Percentiles rank a stretch among this genome's conserved stretches.
Evolutionary conservation across 2,797 vertebrate genomes (phyloP).

Genomic region (Gastrophryne carolinensis): DNA sequence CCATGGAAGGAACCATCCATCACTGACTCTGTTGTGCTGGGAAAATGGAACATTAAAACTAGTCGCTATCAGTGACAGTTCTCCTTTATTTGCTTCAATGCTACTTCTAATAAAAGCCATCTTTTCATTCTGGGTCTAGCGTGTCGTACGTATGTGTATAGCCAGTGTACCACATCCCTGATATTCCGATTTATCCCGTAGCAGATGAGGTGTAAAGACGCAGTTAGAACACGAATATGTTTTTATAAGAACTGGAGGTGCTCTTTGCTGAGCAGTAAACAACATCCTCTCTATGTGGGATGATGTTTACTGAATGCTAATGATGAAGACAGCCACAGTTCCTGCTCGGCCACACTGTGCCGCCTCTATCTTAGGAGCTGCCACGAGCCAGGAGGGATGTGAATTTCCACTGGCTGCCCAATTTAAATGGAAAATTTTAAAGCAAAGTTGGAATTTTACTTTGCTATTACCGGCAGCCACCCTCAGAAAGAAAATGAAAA

Average conservation of each 20-base stretch:
- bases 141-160: not conserved
- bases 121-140: not conserved
- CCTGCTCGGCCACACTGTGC: constrained; percentile 54
- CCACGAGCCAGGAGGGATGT: constrained; percentile 61
- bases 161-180: not conserved
- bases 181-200: not conserved
- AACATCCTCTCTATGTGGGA: constrained; percentile 57
- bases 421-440: constrained; percentile 59
- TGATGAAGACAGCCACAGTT: not conserved
- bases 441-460: not conserved
- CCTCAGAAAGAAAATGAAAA: too few relatives aligned
- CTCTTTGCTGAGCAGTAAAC: constrained; percentile 38
- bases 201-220: not conserved
- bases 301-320: constrained; percentile 55
- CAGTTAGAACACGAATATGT: constrained; percentile 4
- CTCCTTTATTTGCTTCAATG: too few relatives aligned
- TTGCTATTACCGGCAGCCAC: too few relatives aligned
- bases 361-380: constrained; percentile 49
- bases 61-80: too few relatives aligned
- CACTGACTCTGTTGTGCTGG: too few relatives aligned
- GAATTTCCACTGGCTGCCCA: constrained; percentile 54
- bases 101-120: too few relatives aligned
- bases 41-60: too few relatives aligned
- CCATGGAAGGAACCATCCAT: too few relatives aligned
- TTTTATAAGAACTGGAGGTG: constrained; percentile 30